Conservation (phyloP, 37 sponge, comb jelly and placozoan species). For the Theonella swinhoei region DNA sequence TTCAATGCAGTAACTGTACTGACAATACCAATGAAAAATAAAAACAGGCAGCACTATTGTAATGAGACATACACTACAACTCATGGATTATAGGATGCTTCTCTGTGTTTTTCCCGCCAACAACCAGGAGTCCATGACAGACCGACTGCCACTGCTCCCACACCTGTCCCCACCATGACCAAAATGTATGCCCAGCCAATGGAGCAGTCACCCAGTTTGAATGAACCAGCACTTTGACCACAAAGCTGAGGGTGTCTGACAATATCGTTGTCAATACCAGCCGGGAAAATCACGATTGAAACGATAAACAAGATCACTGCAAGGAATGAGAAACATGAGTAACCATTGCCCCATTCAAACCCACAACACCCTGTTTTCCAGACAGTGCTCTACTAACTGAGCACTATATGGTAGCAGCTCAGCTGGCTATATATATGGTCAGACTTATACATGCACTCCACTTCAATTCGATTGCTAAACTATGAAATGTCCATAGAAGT, state of each 20-base stretch:
- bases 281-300: constrained; percentile 62
- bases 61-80: background rate
- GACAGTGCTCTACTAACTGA: too few species aligned
- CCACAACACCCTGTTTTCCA: too few species aligned
- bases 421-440: too few species aligned
- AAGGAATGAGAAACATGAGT: background rate
- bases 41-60: too few species aligned
- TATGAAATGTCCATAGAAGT: too few species aligned
- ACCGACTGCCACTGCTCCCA: constrained; percentile 40
- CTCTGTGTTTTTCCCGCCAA: constrained; percentile 47
- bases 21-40: too few species aligned
- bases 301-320: constrained; percentile 49
- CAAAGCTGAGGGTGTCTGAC: constrained; percentile 33
- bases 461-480: too few species aligned
- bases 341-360: too few species aligned
- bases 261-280: constrained; percentile 44
- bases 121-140: constrained; percentile 69
- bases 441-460: too few species aligned
- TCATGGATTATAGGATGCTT: background rate
- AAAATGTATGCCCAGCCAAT: constrained; percentile 80
- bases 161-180: constrained; percentile 51
- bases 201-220: constrained; percentile 33
- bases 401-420: too few species aligned
- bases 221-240: constrained; percentile 28
- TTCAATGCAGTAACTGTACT: too few species aligned